Percentiles rank a stretch among this genome's conserved stretches.
phyloP scores from a whole-genome alignment of 2,113 vertebrate species.

The Prionailurus viverrinus region DNA sequence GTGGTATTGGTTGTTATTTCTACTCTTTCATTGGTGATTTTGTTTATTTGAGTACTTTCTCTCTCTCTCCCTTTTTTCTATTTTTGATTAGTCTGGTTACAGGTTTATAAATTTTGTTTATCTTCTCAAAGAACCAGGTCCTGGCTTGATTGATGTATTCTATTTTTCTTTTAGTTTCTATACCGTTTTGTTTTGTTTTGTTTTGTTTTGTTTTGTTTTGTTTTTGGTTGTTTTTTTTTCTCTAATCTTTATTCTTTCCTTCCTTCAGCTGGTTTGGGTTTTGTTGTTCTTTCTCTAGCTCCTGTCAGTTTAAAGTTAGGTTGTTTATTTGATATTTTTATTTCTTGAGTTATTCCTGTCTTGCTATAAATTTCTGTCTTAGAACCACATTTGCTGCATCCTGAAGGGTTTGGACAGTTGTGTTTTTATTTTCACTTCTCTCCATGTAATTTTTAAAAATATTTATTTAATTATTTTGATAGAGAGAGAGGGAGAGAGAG shows the following conservation, averaged over 20 bases:
- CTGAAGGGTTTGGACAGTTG: not conserved
- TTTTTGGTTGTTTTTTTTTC: not conserved
- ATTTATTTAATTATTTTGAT: not conserved
- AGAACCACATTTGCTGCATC: not conserved
- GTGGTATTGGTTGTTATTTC: not conserved
- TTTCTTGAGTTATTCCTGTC: not conserved
- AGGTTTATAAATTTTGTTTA: not conserved
- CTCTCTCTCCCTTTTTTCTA: not conserved
- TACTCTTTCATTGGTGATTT: not conserved
- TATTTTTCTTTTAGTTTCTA: not conserved
- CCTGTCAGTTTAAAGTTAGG: not conserved
- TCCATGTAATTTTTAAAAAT: not conserved
- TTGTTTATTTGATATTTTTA: not conserved
- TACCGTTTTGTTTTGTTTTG: not conserved
- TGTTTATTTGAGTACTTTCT: not conserved
- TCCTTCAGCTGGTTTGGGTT: not conserved
- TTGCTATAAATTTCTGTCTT: not conserved
- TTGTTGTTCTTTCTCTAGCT: not conserved
- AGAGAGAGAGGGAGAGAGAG: too few relatives aligned
- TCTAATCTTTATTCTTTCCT: not conserved
- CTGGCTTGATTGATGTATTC: not conserved
- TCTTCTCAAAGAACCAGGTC: not conserved
- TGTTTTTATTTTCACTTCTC: not conserved
- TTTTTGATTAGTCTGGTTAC: not conserved
- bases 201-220: too few relatives aligned